Base-by-base conservation (phyloP, 2,888 invertebrate genomes). In the Drosophila stalkeri region DNA sequence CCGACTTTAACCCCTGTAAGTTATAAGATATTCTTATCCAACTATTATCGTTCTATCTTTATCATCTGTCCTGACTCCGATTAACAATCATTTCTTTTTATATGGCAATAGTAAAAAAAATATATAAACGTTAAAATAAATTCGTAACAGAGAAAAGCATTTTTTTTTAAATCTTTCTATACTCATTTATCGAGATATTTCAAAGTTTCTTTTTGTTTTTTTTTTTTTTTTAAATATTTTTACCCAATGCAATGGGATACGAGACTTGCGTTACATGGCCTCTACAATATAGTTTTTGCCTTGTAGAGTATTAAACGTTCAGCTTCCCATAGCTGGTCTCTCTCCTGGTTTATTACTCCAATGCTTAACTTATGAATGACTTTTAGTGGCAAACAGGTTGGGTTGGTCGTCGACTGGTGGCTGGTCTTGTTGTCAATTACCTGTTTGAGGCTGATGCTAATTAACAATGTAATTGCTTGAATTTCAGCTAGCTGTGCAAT, bases 331-430 rank as follows among this genome's bases (percentile, higher is more conserved):
- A 6, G 20, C 11, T 55, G 6, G 14, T n/a, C 39, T 6, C 1
- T 27, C 1, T 27, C 16, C 56, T 57, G 20, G 33, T 43, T 51
- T 51, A 27, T 7, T 43, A 62, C 61, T 62, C 57, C 62, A 79
- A 75, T 64, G 80, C 77, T 71, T 63, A 80, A 64, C 71, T 83
- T 84, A 70, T 86, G 84, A 89, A 84, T 89, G 84, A 77, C 63
- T 77, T 82, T 86, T 74, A 71, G 77, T 63, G 65, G 61, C 52
- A 78, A 84, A 59, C 72, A 43, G 75, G 60, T 57, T 81, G 57
- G 62, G 35, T 65, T 37, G 62, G 71, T 65, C 61, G 35, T 64
- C 33, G 62, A 60, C 61, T 57, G 46, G 16, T 47, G 27, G 43
- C 68, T 62, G 65, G 64, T 62, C 47, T 56, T 49, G 68, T 64